Evolutionary conservation across 1,140 invertebrate species (phyloP), one percentile per base, ranked within the genome.

Genomic region (Globodera ellingtonae): DNA sequence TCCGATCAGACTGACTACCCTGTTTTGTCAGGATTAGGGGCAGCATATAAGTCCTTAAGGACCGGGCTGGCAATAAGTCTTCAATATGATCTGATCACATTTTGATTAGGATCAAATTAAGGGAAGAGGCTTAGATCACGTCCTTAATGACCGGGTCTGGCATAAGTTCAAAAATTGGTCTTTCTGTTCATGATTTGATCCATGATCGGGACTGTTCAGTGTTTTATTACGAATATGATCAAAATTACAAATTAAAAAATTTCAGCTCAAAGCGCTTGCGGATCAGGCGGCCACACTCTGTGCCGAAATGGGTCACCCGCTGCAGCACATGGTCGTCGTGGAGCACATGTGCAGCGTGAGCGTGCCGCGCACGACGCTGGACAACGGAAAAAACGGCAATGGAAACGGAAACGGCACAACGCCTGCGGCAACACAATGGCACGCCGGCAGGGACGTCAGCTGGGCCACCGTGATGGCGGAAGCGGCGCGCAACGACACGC

Each of bases 401-500:
- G 76, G 56, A 15, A 52, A 74, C 18, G 74, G 48, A 66, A 52
- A 75, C 15, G 56, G 56, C 56, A 62, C 56, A 15, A 18, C 15
- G 56, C 13, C 56, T n/a, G n/a, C 44, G 3, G 18, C 46, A 18
- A n/a, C 47, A 75, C 24, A 50, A 52, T 59, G 56, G n/a, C 4
- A 59, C 44, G 46, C 35, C 56, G 75, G 59, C 18, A 24, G 75
- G 15, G 84, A 85, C n/a, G 24, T 15, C 1, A 77, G n/a, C 13
- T 86, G 78, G 71, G 59, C 56, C n/a, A 46, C 83, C 7, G 84
- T 83, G 59, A 77, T 86, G 72, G 67, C 6, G 15, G 46, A 84
- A 72, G 47, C 77, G 59, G 44, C 35, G 21, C 21, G 74, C 69
- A 46, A 66, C 7, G 18, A 76, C 6, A 81, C 82, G 10, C 95